phyloP scores from a whole-genome alignment of 2,797 vertebrate genomes.

The Danio tinwini region DNA sequence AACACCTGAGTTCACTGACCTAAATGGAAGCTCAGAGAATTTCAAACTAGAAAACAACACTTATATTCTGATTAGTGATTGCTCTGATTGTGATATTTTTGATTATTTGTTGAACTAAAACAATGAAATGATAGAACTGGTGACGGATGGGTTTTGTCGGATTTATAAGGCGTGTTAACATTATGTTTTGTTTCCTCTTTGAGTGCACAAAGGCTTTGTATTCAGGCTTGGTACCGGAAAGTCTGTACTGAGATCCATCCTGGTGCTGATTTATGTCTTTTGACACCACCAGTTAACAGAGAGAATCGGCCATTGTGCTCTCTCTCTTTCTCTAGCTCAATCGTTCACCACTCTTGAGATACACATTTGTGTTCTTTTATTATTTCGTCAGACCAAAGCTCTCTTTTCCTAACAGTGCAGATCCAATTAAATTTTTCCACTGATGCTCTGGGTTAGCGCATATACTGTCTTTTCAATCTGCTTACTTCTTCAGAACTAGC shows the following conservation, averaged over 20 bases:
- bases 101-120: constrained; percentile 5
- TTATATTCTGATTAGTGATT: background rate
- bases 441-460: constrained; percentile 8
- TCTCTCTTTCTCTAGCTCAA: background rate
- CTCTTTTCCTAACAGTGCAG: constrained; percentile 21
- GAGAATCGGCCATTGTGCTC: constrained; percentile 22
- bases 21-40: constrained; percentile 37
- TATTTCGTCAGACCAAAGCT: constrained; percentile 5
- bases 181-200: constrained; percentile 9
- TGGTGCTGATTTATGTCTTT: constrained; percentile 24
- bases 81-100: background rate
- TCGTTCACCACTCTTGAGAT: background rate
- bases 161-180: constrained; percentile 3
- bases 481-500: constrained; percentile 7
- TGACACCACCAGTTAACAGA: constrained; percentile 40
- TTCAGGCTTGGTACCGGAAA: constrained; percentile 34
- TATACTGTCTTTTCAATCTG: background rate
- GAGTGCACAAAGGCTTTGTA: constrained; percentile 10
- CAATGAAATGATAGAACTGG: background rate
- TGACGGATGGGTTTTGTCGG: constrained; percentile 7
- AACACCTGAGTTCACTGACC: constrained; percentile 56
- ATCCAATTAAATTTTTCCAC: constrained; percentile 47
- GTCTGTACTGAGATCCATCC: constrained; percentile 30
- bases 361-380: constrained; percentile 7
- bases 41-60: constrained; percentile 20